These are phyloP conservation scores for Drosophila triauraria DNA, from an alignment of 1,140 invertebrate species.

Conservation along the genomic window DNA sequence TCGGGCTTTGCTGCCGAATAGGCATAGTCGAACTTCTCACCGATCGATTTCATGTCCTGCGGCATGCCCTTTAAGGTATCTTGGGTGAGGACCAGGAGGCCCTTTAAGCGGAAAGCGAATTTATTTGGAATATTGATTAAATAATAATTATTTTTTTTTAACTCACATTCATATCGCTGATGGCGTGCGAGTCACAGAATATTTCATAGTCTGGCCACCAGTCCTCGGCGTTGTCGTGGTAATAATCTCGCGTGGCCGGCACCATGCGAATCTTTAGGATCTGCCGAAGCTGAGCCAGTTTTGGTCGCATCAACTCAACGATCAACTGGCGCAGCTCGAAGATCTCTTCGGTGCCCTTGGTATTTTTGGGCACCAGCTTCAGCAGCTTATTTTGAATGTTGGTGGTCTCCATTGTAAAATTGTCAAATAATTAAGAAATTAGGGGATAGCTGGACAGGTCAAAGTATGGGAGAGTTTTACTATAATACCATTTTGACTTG, in stretches of 20 bases:
- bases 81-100: conserved; percentile 26
- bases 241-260: conserved; percentile 13
- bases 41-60: conserved; percentile 32
- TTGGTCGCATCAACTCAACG: conserved; percentile 44
- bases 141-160: no score
- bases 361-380: not conserved
- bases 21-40: conserved; percentile 6
- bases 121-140: no score
- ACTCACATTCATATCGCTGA: conserved; percentile 58
- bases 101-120: conserved; percentile 11
- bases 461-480: no score
- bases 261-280: conserved; percentile 30
- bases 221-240: conserved; percentile 4
- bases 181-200: conserved; percentile 21
- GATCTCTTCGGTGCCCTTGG: conserved; percentile 1
- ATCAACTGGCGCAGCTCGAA: conserved; percentile 26
- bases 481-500: conserved; percentile 1
- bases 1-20: conserved; percentile 12
- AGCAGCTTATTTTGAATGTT: conserved; percentile 21
- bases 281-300: conserved; percentile 1
- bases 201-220: conserved; percentile 60
- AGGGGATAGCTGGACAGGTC: not conserved
- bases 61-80: conserved; percentile 23
- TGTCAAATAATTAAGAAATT: not conserved
- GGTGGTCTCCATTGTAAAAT: conserved; percentile 17